Base-by-base conservation (phyloP, 1,140 invertebrate genomes). In the Saccostrea glomerata region DNA sequence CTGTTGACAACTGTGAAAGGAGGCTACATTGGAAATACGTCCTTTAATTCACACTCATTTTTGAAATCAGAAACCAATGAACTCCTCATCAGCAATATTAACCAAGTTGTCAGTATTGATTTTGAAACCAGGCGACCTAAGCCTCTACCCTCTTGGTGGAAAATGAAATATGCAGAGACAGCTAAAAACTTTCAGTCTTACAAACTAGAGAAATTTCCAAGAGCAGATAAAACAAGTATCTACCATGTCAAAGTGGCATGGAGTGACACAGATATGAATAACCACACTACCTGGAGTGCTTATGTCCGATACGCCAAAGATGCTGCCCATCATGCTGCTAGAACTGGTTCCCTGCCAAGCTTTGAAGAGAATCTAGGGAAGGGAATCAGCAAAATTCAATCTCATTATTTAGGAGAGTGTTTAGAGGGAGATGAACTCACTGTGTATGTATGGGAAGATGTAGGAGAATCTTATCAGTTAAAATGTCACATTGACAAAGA, bases 101-200 rank as follows among this genome's bases (percentile, higher is more conserved):
- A 91, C 56, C 91, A 92, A 66, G 89, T 91, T 23, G 91, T 92
- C 0, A 89, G 87, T 40, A 88, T 92, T 56, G 88, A 91, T 36
- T 90, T 60, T 82, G 5, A n/a, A 36, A 90, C 90, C 25, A 85
- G 91, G 5, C 82, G 90, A 86, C 92, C 92, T 30, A 85, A 84
- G 54, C 84, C 85, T 20, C 84, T 92, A 25, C 92, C 92, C 5
- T 90, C 82, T 20, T 91, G 91, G 91, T 92, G 92, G 92, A 89
- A 86, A 66, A 84, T 88, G 55, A 92, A 92, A 85, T 92, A 92
- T 83, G 83, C 88, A 0, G 87, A 90, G 77, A 89, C 86, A 25
- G 86, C 87, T 12, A 77, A 86, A 82, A 36, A 58, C 15, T 60
- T 88, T 15, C 47, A 70, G 20, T 84, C 90, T 13, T 83, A 91